Evolutionary conservation across 2,888 invertebrate species (phyloP), one percentile per base, ranked within the genome.

Genomic region (Amblyteles armatorius): DNA sequence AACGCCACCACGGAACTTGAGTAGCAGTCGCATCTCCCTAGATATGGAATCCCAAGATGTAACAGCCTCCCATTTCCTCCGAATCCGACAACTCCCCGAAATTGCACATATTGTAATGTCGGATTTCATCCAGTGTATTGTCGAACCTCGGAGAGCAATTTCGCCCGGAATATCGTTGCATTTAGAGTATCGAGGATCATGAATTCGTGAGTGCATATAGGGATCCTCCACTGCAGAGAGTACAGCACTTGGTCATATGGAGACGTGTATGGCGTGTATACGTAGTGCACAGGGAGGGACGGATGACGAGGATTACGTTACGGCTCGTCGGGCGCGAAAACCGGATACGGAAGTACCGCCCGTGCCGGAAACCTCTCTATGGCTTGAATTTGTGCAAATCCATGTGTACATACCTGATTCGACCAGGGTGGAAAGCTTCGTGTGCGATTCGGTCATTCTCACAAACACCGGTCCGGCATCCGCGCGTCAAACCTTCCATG

Each of bases 341-440:
- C 82, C 84, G 84, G 86, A 88, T 82, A 76, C 86, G 88, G 86
- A 87, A 87, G 82, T 83, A 67, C 79, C 76, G 57, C 79, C 68
- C 74, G 68, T 50, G 71, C 73, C 81, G 71, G 78, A 50, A 69
- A 26, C 36, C 33, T 13, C 22, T 60, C 26, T 44, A 40, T 40
- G n/a, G 57, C 73, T 60, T 29, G 68, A 57, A 26, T 73, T 67
- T 84, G 65, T 69, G 80, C 83, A 71, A 76, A 79, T 71, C 55
- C 57, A 77, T 76, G 76, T 69, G 63, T 55, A 63, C 60, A 65
- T 83, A 83, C 68, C 60, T 68, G 74, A 76, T 48, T 50, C 71
- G 68, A 68, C 48, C 69, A 69, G 68, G 57, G 36, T 19, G 33
- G 40, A 44, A 44, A 40, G n/a, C 44, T n/a, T 55, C 52, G 73